Conservation (phyloP, 2,888 invertebrate genomes). For the Ferrisia virgata region DNA sequence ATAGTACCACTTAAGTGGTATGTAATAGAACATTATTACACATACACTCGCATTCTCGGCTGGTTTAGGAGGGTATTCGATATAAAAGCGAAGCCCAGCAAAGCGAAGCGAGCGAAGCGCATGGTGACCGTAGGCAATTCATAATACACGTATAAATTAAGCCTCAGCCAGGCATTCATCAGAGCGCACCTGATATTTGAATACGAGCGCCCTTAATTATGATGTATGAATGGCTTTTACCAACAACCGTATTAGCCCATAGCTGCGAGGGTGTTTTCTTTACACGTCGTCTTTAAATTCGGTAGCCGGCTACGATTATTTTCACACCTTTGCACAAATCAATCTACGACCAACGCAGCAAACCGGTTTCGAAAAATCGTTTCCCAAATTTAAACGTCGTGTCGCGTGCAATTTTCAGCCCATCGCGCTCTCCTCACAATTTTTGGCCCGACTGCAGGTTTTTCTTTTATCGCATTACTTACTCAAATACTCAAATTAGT, state of each 20-base stretch:
- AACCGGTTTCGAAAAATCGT: background rate
- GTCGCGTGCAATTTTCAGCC: no score
- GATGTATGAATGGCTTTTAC: background rate
- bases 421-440: no score
- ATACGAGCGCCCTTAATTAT: conserved; percentile 20
- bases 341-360: background rate
- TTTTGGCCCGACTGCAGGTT: no score
- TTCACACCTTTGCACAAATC: conserved; percentile 11
- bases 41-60: no score
- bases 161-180: background rate
- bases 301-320: background rate
- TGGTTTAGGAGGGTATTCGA: no score
- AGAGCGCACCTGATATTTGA: background rate
- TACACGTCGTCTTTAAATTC: background rate
- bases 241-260: background rate
- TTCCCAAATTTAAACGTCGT: no score
- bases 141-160: background rate
- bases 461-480: no score
- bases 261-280: conserved; percentile 21
- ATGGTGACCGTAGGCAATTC: background rate
- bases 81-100: no score
- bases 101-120: no score
- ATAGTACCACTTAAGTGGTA: background rate
- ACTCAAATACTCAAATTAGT: no score
- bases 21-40: no score